Evolutionary conservation across 92 coral and sea anemone species (phyloP), one percentile per base, ranked within the genome.

Genomic region (Heliopora coerulea): DNA sequence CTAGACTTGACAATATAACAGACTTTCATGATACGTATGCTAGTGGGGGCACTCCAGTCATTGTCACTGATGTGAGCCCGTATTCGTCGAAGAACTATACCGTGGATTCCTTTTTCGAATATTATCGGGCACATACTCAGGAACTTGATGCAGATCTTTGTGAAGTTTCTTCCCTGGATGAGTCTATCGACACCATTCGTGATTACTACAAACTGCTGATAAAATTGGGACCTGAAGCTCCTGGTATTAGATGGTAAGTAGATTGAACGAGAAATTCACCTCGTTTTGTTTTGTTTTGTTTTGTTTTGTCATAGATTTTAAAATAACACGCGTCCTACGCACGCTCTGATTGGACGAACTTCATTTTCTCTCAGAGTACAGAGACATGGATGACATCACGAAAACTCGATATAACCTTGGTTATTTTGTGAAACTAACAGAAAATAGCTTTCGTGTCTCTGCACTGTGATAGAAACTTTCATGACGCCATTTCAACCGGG

Each of bases 1-100:
- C 49, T 0, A 20, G 77, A 18, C 35, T 70, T 24, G 35, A 39
- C n/a, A 70, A 70, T 35, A 41, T 70, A 32, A 70, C 77, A n/a
- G 37, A 70, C 39, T 70, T 70, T 54, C 35, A 20, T 35, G 49
- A 70, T 11, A 63, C n/a, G 7, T 21, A 70, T 50, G 26, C 57
- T 19, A 31, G 24, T 54, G 52, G 77, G 77, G 77, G 77, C 0
- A 70, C 30, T 19, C 77, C 77, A 30, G 21, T 54, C 49, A 54
- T 70, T 70, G 63, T 70, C 48, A 70, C 77, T 52, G 77, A 70
- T 31, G 77, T 70, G 18, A 19, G 35, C 23, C 77, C 77, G 31
- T 70, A 70, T 41, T 24, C 37, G 34, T 4, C 46, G 6, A 30
- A 21, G 33, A 20, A 50, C 31, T 70, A 17, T 25, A 70, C 77